Evolutionary conservation across 2,113 vertebrate genomes (phyloP).

Genomic region (Triplophysa dalaica): DNA sequence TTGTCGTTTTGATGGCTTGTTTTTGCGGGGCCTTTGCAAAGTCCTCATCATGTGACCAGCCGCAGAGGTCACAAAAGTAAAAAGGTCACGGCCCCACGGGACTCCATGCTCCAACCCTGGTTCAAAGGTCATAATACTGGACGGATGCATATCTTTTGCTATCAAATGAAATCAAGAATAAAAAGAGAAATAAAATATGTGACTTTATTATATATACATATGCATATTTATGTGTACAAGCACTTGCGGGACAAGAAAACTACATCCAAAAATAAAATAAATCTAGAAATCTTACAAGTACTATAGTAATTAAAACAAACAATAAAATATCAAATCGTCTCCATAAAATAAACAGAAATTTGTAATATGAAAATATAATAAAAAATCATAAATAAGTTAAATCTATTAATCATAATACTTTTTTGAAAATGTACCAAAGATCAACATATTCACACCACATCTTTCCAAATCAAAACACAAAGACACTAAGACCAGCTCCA

Average conservation of each 20-base stretch:
- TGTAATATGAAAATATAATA: no score
- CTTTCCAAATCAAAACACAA: background rate
- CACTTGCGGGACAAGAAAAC: no score
- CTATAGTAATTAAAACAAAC: no score
- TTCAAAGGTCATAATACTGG: slow-evolving; percentile 63
- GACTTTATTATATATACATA: background rate
- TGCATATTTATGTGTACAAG: background rate
- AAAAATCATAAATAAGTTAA: no score
- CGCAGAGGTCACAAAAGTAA: slow-evolving; percentile 82
- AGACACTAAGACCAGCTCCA: background rate
- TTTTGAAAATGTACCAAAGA: background rate
- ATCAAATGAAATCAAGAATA: background rate
- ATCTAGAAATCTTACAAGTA: no score
- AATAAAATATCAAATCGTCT: no score
- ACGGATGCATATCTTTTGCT: slow-evolving; percentile 63
- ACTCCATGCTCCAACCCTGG: slow-evolving; percentile 71
- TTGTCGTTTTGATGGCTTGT: slow-evolving; percentile 76
- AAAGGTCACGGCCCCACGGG: slow-evolving; percentile 77
- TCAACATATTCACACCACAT: background rate
- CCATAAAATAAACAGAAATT: no score
- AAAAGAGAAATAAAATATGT: no score
- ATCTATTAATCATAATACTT: no score
- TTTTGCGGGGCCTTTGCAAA: slow-evolving; percentile 77
- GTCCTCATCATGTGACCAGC: slow-evolving; percentile 83
- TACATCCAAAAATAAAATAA: no score